These are phyloP conservation scores for Melikaiella ostensackeni DNA, from an alignment of 2,888 invertebrate genomes.

Conservation along the genomic window DNA sequence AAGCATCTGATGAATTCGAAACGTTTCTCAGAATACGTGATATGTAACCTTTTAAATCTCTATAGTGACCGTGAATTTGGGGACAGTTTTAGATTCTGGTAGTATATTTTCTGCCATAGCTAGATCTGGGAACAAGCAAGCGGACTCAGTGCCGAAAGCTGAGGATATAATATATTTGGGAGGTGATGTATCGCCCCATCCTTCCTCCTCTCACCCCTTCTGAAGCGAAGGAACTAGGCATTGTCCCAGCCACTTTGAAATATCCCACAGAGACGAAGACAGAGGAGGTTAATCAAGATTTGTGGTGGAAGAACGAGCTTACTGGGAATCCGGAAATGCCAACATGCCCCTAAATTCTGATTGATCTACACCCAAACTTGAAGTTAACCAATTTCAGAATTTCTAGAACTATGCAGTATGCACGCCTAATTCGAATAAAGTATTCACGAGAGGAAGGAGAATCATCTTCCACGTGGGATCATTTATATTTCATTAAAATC, in stretches of 20 bases:
- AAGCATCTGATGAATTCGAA: too few relatives aligned
- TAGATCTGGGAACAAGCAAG: slow-evolving; percentile 4
- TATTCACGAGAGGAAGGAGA: background rate
- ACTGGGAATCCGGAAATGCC: slow-evolving; percentile 32
- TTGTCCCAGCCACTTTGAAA: slow-evolving; percentile 46
- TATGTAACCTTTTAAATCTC: background rate
- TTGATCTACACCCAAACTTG: slow-evolving; percentile 57
- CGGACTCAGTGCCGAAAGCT: slow-evolving; percentile 2
- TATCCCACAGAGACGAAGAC: slow-evolving; percentile 53
- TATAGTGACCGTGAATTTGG: background rate
- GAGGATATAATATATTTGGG: slow-evolving; percentile 33
- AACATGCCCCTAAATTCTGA: slow-evolving; percentile 56
- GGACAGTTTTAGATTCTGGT: background rate
- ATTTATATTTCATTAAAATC: too few relatives aligned
- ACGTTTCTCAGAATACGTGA: too few relatives aligned
- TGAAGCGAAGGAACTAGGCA: slow-evolving; percentile 35
- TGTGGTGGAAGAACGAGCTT: slow-evolving; percentile 47
- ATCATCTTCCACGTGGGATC: background rate
- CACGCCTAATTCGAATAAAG: slow-evolving; percentile 1
- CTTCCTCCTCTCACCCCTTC: slow-evolving; percentile 10
- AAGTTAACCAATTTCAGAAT: slow-evolving; percentile 47
- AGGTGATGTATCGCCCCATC: slow-evolving; percentile 42
- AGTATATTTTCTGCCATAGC: slow-evolving; percentile 9
- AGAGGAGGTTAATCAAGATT: slow-evolving; percentile 63
- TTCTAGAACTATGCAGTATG: background rate